Base-by-base conservation (phyloP, 2,113 vertebrate species). In the Ictidomys tridecemlineatus region DNA sequence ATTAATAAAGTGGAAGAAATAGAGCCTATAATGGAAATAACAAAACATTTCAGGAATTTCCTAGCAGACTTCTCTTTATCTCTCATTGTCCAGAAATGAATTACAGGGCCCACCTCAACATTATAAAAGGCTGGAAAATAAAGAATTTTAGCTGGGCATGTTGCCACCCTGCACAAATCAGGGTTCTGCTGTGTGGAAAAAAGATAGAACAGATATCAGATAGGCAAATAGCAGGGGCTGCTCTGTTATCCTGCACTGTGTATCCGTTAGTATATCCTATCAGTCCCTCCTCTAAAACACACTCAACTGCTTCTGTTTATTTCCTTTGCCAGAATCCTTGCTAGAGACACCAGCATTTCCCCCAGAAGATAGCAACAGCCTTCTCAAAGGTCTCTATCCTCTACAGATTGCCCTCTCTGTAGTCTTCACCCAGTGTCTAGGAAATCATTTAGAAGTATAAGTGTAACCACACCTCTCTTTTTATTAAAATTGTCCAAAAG, bases 401-500 rank as follows among this genome's bases (percentile, higher is more conserved):
- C 30, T 5, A 42, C 7, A 0, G 42, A 9, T 8, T 11, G 37
- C 37, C 65, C 8, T 72, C 32, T 77, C 53, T 51, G 0, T 0
- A 16, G 16, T 26, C 26, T 85, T 61, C 30, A 79, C 74, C 48
- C 1, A 14, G 32, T 10, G 45, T 34, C 37, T 8, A 30, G 37
- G 7, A 24, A 48, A 63, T 84, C 4, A 20, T 56, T 88, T 65
- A 9, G 79, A 78, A 11, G 2, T 17, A 6, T 16, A 80, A 67
- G 85, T 69, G 17, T 18, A 51, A 48, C 63, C 4, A 17, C 13
- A 73, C 4, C 48, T 22, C 30, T 65, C 18, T 58, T 28, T 80
- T 89, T 42, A 78, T 95, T 56, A 45, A 93, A 10, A 56, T 76
- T 61, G 39, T 58, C 94, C 73, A 70, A 18, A 77, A 77, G 32